Evolutionary conservation across 2,888 invertebrate species (phyloP).

Genomic region (Lingula anatina): DNA sequence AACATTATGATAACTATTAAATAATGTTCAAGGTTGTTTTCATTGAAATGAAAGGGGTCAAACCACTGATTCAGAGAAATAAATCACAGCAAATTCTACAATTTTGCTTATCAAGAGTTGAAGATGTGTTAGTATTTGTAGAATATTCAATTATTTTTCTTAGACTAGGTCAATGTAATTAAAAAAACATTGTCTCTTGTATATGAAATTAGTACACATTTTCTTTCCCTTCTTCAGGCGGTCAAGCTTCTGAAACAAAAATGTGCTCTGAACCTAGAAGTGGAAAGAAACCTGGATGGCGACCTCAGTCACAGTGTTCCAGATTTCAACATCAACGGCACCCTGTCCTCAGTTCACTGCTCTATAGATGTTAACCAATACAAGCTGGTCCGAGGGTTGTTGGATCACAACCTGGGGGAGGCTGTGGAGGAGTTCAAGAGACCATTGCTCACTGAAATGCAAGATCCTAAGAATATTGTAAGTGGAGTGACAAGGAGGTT

Average conservation of each 20-base stretch:
- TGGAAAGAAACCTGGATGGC: constrained; percentile 76
- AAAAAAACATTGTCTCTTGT: too few species aligned
- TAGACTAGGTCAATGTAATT: too few species aligned
- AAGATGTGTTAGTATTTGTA: too few species aligned
- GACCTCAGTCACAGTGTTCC: constrained; percentile 60
- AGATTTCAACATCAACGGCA: constrained; percentile 79
- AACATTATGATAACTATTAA: too few species aligned
- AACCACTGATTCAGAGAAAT: too few species aligned
- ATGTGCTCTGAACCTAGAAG: constrained; percentile 69
- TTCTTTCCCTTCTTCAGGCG: too few species aligned
- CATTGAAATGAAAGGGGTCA: too few species aligned
- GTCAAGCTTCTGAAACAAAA: constrained; percentile 62
- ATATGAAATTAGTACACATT: too few species aligned
- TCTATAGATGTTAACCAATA: constrained; percentile 80
- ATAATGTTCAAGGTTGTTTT: too few species aligned
- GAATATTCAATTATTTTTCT: too few species aligned
- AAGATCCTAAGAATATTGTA: constrained; percentile 55
- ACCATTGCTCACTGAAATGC: constrained; percentile 40
- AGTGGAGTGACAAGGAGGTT: not conserved
- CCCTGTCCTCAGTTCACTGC: constrained; percentile 77
- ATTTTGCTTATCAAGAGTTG: too few species aligned
- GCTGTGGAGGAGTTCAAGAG: constrained; percentile 59
- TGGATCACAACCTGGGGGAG: constrained; percentile 87
- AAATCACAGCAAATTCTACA: too few species aligned
- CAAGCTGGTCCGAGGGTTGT: constrained; percentile 77